Percentiles rank a stretch among this genome's conserved stretches.
Evolutionary conservation across 2,888 invertebrate genomes (phyloP).

Genomic region (Drosophila colorata): DNA sequence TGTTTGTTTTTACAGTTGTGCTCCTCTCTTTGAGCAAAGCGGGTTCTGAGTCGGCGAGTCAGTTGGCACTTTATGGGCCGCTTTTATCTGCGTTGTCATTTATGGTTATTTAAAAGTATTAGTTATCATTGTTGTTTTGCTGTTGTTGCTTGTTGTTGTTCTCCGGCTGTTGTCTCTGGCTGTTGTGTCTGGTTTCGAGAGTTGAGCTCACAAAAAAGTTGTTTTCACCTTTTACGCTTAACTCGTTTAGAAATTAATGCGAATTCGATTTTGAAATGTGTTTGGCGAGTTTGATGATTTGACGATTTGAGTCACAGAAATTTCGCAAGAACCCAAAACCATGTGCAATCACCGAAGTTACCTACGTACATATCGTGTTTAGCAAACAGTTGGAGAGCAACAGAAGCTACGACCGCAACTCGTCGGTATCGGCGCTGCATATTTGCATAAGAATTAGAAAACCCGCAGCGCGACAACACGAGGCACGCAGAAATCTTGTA

Average conservation of each 20-base stretch:
- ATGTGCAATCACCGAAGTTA: conserved; percentile 18
- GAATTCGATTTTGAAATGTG: conserved; percentile 69
- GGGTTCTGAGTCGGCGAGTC: conserved; percentile 45
- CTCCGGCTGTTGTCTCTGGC: conserved; percentile 14
- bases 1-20: conserved; percentile 49
- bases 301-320: conserved; percentile 62
- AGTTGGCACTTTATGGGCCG: conserved; percentile 56
- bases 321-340: conserved; percentile 59
- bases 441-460: conserved; percentile 82
- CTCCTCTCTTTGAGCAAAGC: conserved; percentile 21
- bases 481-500: conserved; percentile 65
- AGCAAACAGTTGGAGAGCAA: conserved; percentile 66
- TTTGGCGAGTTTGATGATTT: conserved; percentile 40
- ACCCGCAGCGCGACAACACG: conserved; percentile 53
- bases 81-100: conserved; percentile 60
- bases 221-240: conserved; percentile 58
- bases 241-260: conserved; percentile 71
- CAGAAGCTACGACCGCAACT: conserved; percentile 44
- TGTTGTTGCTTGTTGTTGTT: conserved; percentile 34
- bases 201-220: conserved; percentile 33
- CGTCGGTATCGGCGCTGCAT: conserved; percentile 49
- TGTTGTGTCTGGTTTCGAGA: conserved; percentile 32
- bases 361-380: conserved; percentile 34
- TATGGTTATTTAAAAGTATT: conserved; percentile 63
- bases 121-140: conserved; percentile 57